Percentiles rank a stretch among this genome's conserved stretches.
phyloP scores from a whole-genome alignment of 2,888 invertebrate species.

The Nomada ruficornis region DNA sequence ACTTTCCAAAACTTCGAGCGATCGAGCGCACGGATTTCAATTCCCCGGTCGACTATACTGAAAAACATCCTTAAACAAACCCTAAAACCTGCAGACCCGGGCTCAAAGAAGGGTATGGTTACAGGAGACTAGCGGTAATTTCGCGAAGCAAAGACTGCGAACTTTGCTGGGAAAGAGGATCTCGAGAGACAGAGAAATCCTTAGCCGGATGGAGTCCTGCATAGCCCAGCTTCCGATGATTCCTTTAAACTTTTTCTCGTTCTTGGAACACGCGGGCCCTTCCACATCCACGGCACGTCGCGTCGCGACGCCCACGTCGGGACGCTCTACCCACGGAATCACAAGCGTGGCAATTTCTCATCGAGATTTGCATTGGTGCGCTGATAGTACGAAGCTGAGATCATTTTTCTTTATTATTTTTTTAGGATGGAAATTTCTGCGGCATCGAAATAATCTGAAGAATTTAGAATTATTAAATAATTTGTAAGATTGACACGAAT shows the following conservation, averaged over 20 bases:
- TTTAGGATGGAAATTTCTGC: neutral
- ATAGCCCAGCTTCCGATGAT: slow-evolving; percentile 54
- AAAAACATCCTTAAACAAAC: slow-evolving; percentile 40
- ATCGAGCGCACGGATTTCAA: slow-evolving; percentile 25
- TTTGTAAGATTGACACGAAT: no score
- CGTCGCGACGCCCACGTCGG: slow-evolving; percentile 43
- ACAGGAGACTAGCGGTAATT: slow-evolving; percentile 46
- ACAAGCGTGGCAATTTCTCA: slow-evolving; percentile 49
- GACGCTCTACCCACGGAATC: slow-evolving; percentile 36
- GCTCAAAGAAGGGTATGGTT: neutral
- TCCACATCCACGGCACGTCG: slow-evolving; percentile 52
- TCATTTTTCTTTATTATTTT: slow-evolving; percentile 2
- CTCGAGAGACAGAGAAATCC: slow-evolving; percentile 47
- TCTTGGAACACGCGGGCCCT: slow-evolving; percentile 26
- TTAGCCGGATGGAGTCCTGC: slow-evolving; percentile 47
- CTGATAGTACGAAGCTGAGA: slow-evolving; percentile 38
- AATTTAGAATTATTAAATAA: neutral
- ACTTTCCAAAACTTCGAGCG: neutral
- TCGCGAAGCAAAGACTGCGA: slow-evolving; percentile 42
- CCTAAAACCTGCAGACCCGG: slow-evolving; percentile 28
- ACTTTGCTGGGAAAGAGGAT: slow-evolving; percentile 42
- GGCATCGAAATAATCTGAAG: neutral
- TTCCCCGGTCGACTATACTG: slow-evolving; percentile 26
- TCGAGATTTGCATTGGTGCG: slow-evolving; percentile 57
- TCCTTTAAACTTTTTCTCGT: slow-evolving; percentile 60